These are phyloP conservation scores for Cancer borealis DNA, from an alignment of 2,888 invertebrate species.

Conservation along the genomic window DNA sequence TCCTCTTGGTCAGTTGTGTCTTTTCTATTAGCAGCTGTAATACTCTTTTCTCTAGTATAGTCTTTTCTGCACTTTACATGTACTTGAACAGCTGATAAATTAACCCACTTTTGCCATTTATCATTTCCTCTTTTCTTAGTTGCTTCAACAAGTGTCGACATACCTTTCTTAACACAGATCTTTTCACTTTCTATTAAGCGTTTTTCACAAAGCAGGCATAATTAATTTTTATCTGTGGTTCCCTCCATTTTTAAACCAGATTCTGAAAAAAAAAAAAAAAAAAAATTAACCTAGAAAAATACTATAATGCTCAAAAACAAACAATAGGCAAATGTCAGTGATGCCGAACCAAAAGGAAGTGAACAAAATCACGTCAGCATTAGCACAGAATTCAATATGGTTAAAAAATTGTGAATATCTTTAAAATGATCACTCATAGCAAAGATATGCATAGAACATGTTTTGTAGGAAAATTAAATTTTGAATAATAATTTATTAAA, in stretches of 20 bases:
- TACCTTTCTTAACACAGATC: slow-evolving; percentile 35
- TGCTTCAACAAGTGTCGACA: neutral
- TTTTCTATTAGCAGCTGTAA: slow-evolving; percentile 43
- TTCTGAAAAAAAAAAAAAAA: neutral
- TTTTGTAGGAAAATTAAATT: slow-evolving; percentile 22
- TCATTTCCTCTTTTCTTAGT: slow-evolving; percentile 4
- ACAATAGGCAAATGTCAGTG: neutral
- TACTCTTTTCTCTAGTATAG: slow-evolving; percentile 47
- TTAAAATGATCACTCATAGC: slow-evolving; percentile 31
- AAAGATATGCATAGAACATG: neutral
- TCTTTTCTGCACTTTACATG: slow-evolving; percentile 36
- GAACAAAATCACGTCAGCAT: neutral
- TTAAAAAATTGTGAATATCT: neutral
- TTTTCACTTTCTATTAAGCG: slow-evolving; percentile 10
- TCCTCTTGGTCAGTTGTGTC: slow-evolving; percentile 35
- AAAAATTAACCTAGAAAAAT: too few relatives aligned
- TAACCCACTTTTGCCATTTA: slow-evolving; percentile 15
- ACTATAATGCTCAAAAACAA: neutral
- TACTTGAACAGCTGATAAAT: slow-evolving; percentile 29
- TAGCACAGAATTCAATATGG: neutral
- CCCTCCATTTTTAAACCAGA: slow-evolving; percentile 3
- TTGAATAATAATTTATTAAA: neutral
- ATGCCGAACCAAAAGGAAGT: neutral
- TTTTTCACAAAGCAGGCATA: slow-evolving; percentile 30
- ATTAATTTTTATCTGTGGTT: neutral